Percentiles rank a stretch among this genome's conserved stretches.
Conservation (phyloP, 2,797 vertebrate species). For the Hafferia zeledoni region DNA sequence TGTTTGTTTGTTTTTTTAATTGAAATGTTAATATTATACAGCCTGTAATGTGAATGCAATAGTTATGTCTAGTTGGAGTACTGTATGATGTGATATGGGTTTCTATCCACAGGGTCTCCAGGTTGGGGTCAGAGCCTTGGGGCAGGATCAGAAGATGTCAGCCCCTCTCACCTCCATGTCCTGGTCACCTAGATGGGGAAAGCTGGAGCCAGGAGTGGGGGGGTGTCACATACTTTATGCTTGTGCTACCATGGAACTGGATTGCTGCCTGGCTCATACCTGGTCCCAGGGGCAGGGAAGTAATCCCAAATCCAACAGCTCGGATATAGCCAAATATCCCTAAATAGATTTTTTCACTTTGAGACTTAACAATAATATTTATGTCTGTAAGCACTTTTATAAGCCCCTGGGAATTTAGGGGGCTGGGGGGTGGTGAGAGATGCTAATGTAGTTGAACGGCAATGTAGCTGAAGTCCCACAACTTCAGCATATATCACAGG, state of each 20-base stretch:
- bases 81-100: not conserved
- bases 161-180: accelerated
- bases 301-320: not conserved
- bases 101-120: not conserved
- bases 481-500: not conserved
- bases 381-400: not conserved
- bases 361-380: not conserved
- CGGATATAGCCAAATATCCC: not conserved
- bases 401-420: not conserved
- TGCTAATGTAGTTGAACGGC: not conserved
- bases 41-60: not conserved
- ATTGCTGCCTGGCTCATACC: not conserved
- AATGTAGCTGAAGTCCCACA: not conserved
- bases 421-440: accelerated
- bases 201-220: not conserved
- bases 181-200: not conserved
- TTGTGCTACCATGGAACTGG: not conserved
- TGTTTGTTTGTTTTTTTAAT: not conserved
- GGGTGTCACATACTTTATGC: accelerated
- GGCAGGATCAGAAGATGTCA: not conserved
- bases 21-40: not conserved
- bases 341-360: not conserved
- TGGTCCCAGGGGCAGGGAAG: not conserved
- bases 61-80: not conserved
- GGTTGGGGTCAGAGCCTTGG: not conserved